Evolutionary conservation across 1,140 invertebrate species (phyloP), one percentile per base, ranked within the genome.

Genomic region (Zaprionus nigranus): DNA sequence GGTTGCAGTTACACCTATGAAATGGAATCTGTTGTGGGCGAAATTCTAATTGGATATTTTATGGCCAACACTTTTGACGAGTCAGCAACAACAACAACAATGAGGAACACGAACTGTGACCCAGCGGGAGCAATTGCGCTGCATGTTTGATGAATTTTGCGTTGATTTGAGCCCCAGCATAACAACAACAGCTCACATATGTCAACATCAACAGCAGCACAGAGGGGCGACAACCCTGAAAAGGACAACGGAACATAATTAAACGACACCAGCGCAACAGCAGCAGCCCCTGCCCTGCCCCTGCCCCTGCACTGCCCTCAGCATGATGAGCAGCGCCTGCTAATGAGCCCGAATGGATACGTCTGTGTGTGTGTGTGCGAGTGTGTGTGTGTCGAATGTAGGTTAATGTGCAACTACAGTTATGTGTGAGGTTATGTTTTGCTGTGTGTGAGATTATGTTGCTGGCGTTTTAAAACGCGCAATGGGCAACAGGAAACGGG

Each of bases 41-140:
- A 69, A 79, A 90, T 85, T 85, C 79, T 88, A 88, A 88, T 88
- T 88, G 85, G 85, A 84, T 83, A 88, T 80, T 88, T 88, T 85
- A 88, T 87, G 80, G 67, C 80, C 83, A 82, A 70, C 72, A 83
- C 79, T 79, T 86, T 86, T 82, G 82, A 82, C 70, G 83, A 80
- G 68, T 66, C 78, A 63, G 43, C 61, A 58, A 64, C 66, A 71
- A 58, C 40, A 58, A 46, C n/a, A 46, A n/a, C 40, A 43, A 11
- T 40, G 73, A 65, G 61, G 43, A 70, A 63, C 65, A 75, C 60
- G 38, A 64, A 65, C 53, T 64, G 60, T 64, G 58, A 51, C 57
- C 75, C 79, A 53, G 53, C 60, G 83, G 84, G 85, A 88, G 72
- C 81, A 70, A 88, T 88, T 88, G 49, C 76, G 81, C 43, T 90